Conservation (phyloP, 64 coral and sea anemone genomes). For the Actinia equina region DNA sequence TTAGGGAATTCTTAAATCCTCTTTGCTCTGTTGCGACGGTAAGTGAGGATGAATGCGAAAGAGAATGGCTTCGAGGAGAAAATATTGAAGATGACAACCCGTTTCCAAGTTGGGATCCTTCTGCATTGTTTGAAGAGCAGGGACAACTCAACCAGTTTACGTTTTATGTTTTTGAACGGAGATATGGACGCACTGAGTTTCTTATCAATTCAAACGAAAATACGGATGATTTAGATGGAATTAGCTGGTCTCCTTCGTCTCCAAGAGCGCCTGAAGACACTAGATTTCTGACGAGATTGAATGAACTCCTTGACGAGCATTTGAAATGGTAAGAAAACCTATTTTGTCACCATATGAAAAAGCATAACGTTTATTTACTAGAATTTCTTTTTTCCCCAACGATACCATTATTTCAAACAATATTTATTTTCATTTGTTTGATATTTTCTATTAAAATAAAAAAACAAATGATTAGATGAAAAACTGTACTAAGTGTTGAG, state of each 20-base stretch:
- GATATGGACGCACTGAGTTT: constrained; percentile 92
- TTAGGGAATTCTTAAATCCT: constrained; percentile 58
- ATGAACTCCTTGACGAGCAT: constrained; percentile 92
- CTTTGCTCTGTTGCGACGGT: neutral
- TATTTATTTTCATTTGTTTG: neutral
- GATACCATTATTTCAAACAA: neutral
- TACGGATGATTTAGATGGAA: neutral
- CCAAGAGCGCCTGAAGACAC: constrained; percentile 67
- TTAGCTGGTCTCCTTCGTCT: constrained; percentile 35
- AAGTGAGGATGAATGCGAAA: constrained; percentile 81
- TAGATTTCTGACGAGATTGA: constrained; percentile 72
- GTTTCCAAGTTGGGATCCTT: constrained; percentile 71
- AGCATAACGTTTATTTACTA: neutral
- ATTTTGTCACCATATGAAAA: neutral
- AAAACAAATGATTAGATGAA: neutral
- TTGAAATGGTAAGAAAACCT: constrained; percentile 73
- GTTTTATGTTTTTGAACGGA: constrained; percentile 92
- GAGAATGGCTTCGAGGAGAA: constrained; percentile 73
- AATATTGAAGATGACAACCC: constrained; percentile 54
- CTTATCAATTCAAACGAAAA: constrained; percentile 35
- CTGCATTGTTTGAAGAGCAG: constrained; percentile 55
- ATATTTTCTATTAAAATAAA: neutral
- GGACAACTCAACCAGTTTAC: constrained; percentile 75
- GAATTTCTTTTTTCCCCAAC: neutral
- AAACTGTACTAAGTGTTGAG: neutral